phyloP scores from a whole-genome alignment of 2,888 invertebrate species.

The Branchellion lobata region DNA sequence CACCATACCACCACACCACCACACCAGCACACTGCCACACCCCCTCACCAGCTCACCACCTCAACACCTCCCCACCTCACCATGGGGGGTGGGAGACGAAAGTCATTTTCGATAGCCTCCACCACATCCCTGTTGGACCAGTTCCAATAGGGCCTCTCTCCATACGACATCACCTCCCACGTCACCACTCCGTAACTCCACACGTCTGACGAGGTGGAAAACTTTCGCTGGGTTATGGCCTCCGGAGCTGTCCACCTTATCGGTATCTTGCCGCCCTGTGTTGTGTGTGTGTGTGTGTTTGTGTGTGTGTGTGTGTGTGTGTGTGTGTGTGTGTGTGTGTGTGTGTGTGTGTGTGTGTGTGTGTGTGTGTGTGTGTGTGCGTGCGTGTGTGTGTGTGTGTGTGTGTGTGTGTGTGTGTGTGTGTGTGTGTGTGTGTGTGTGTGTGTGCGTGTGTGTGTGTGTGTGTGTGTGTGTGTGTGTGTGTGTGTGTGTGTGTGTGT shows the following conservation, averaged over 20 bases:
- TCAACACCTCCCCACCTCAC: slow-evolving; percentile 55
- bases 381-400: no score
- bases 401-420: no score
- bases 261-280: slow-evolving; percentile 90
- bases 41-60: no score
- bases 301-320: no score
- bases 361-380: no score
- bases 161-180: slow-evolving; percentile 99
- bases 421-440: no score
- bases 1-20: no score
- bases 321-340: background rate
- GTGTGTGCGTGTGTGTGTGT: no score
- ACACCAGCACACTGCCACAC: no score
- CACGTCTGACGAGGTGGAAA: slow-evolving; percentile 96
- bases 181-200: slow-evolving; percentile 99
- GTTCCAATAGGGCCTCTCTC: slow-evolving; percentile 98
- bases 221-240: slow-evolving; percentile 96
- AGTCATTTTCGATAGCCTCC: slow-evolving; percentile 95
- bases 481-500: no score
- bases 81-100: slow-evolving; percentile 71
- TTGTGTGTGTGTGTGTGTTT: no score
- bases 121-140: slow-evolving; percentile 99
- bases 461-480: no score
- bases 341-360: background rate
- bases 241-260: slow-evolving; percentile 98